These are phyloP conservation scores for Himalopsyche anomala DNA, from an alignment of 2,888 invertebrate genomes.

Conservation along the genomic window DNA sequence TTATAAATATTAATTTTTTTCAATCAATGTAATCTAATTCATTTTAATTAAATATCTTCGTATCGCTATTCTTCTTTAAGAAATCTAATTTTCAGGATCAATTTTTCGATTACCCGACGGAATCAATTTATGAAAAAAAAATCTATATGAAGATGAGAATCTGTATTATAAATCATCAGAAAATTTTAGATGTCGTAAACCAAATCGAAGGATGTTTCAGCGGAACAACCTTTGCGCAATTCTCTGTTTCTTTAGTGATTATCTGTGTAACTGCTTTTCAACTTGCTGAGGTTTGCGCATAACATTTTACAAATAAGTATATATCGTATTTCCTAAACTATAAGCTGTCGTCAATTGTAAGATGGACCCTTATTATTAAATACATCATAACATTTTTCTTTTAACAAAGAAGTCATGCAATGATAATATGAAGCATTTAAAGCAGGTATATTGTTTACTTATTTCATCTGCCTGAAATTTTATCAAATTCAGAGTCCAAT, in stretches of 20 bases:
- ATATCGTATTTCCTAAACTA: background rate
- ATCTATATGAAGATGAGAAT: background rate
- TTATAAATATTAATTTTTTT: no score
- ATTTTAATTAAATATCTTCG: no score
- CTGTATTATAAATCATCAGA: conserved; percentile 58
- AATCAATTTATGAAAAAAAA: conserved; percentile 37
- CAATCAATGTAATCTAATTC: no score
- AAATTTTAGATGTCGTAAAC: conserved; percentile 50
- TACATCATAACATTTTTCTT: no score
- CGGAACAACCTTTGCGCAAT: conserved; percentile 70
- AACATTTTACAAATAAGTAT: no score
- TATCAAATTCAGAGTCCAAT: background rate
- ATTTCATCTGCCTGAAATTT: no score
- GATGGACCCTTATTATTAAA: background rate
- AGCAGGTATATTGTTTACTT: no score
- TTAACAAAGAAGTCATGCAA: no score
- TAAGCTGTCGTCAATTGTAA: background rate
- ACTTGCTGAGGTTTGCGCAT: conserved; percentile 49
- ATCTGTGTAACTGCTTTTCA: conserved; percentile 69
- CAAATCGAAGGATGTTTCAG: conserved; percentile 65
- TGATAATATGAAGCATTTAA: no score
- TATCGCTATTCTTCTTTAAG: no score
- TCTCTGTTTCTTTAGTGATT: conserved; percentile 72
- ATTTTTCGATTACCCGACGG: conserved; percentile 1
- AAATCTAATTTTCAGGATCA: background rate